phyloP scores from a whole-genome alignment of 2,113 vertebrate species.

The Campylorhamphus procurvoides region DNA sequence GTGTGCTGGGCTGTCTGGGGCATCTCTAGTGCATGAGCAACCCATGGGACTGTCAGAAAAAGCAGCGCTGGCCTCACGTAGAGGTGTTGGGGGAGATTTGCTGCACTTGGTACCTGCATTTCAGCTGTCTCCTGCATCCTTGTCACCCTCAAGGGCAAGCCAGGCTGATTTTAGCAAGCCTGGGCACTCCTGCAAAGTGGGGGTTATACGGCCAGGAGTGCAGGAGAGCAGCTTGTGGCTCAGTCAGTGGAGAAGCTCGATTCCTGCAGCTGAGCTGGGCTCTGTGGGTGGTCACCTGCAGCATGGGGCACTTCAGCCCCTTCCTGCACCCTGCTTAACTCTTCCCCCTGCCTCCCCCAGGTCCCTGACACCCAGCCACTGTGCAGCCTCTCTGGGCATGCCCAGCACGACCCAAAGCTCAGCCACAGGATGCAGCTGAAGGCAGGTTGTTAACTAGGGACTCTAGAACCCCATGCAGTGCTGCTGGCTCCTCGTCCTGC shows the following conservation, averaged over 20 bases:
- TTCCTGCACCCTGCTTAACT: background rate
- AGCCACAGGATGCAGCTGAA: background rate
- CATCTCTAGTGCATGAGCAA: too few species aligned
- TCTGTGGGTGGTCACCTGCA: background rate
- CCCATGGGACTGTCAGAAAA: background rate
- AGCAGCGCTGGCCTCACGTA: background rate
- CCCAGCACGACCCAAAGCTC: background rate
- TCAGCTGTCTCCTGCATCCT: background rate
- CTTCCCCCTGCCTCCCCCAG: background rate
- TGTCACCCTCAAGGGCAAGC: background rate
- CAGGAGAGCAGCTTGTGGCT: background rate
- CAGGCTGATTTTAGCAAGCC: background rate
- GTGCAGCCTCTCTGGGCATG: background rate
- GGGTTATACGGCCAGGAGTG: rapidly evolving
- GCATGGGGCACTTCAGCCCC: background rate
- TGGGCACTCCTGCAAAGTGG: background rate
- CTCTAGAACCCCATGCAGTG: background rate
- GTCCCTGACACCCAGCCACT: background rate
- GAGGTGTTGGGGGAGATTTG: background rate
- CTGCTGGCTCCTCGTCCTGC: background rate
- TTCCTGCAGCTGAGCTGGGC: background rate
- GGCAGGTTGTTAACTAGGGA: background rate
- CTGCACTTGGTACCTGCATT: rapidly evolving
- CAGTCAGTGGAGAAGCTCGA: background rate
- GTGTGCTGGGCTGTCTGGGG: background rate